Conservation (phyloP, 1,140 invertebrate genomes). For the Epicauta chinensis region DNA sequence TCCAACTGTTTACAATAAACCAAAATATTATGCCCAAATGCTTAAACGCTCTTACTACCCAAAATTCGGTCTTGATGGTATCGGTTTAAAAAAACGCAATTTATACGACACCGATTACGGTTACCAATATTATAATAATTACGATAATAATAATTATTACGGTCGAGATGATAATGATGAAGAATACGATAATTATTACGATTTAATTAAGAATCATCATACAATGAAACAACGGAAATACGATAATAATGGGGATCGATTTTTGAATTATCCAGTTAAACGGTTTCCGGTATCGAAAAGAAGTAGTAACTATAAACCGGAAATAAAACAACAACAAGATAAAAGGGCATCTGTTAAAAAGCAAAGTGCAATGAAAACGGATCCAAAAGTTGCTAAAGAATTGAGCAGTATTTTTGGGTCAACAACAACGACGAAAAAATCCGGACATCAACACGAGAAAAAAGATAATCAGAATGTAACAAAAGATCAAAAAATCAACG, state of each 20-base stretch:
- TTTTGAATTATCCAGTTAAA: slow-evolving; percentile 39
- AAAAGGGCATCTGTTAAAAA: slow-evolving; percentile 27
- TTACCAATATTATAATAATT: background rate
- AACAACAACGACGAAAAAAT: slow-evolving; percentile 21
- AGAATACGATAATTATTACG: slow-evolving; percentile 11
- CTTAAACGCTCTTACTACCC: slow-evolving; percentile 27
- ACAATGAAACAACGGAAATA: slow-evolving; percentile 17
- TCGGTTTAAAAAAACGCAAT: slow-evolving; percentile 32
- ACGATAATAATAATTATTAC: background rate
- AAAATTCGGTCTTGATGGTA: slow-evolving; percentile 31
- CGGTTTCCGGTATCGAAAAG: slow-evolving; percentile 59
- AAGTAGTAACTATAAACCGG: slow-evolving; percentile 43
- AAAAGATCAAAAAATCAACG: background rate
- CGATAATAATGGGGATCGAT: slow-evolving; percentile 3
- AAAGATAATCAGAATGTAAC: slow-evolving; percentile 17
- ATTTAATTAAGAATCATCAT: slow-evolving; percentile 4
- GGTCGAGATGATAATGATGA: slow-evolving; percentile 19
- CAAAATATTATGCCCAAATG: slow-evolving; percentile 5
- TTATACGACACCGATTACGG: slow-evolving; percentile 16
- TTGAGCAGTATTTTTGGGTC: slow-evolving; percentile 49
- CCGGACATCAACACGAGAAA: slow-evolving; percentile 9
- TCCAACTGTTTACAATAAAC: slow-evolving; percentile 9
- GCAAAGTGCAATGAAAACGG: slow-evolving; percentile 28
- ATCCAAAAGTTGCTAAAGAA: slow-evolving; percentile 49
- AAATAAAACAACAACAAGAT: slow-evolving; percentile 35